phyloP scores from a whole-genome alignment of 2,797 vertebrate species.

The Scyliorhinus canicula region DNA sequence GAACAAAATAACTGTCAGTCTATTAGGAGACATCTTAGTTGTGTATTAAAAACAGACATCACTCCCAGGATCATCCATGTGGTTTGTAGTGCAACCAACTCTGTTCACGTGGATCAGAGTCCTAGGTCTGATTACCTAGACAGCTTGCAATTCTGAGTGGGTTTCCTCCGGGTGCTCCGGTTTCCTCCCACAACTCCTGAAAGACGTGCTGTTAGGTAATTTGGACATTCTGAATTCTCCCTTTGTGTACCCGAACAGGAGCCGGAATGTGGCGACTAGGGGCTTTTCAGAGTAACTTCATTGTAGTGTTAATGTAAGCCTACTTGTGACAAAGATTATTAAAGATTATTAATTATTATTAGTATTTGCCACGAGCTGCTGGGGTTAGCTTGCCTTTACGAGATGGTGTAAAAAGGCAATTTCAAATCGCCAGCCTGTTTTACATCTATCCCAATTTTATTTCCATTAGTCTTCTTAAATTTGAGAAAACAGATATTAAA shows the following conservation, averaged over 20 bases:
- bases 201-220: no score
- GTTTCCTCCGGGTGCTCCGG: no score
- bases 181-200: no score
- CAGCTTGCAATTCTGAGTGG: background rate
- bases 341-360: no score
- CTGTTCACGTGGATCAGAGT: background rate
- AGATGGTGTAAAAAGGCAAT: background rate
- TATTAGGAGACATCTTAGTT: background rate
- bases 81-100: background rate
- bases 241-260: no score
- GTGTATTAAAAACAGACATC: background rate
- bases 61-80: background rate
- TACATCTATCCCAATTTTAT: background rate
- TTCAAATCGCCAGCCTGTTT: background rate
- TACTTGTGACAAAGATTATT: no score
- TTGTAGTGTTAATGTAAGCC: no score
- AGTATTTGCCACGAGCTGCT: background rate
- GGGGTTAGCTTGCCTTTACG: background rate
- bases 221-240: no score
- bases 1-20: background rate
- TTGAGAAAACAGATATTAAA: background rate
- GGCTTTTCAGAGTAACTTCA: no score
- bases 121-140: background rate
- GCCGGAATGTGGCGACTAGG: no score
- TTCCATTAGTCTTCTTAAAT: background rate